Conservation (phyloP, 1,140 invertebrate genomes). For the Zaprionus camerounensis region DNA sequence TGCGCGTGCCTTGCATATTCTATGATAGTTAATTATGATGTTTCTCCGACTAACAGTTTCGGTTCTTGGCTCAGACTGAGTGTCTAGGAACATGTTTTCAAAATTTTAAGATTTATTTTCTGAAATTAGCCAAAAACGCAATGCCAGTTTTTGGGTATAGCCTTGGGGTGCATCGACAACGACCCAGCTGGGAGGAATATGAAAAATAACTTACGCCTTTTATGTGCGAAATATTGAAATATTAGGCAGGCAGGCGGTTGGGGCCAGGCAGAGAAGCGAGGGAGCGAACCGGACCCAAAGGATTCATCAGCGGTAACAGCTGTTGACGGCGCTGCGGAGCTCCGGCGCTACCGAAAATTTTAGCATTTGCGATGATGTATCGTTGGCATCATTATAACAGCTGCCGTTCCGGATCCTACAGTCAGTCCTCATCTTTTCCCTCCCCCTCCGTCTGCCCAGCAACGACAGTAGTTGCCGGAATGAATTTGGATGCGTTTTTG, state of each 20-base stretch:
- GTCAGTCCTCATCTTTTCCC: constrained; percentile 7
- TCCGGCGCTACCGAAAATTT: constrained; percentile 72
- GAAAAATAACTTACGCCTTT: constrained; percentile 82
- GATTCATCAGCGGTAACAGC: constrained; percentile 81
- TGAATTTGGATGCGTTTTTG: constrained; percentile 69
- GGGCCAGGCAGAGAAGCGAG: constrained; percentile 5
- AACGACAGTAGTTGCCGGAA: constrained; percentile 42
- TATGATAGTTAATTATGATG: constrained; percentile 78
- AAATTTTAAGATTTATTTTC: constrained; percentile 64
- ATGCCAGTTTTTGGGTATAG: constrained; percentile 3
- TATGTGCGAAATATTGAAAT: constrained; percentile 80
- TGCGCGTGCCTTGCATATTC: constrained; percentile 72
- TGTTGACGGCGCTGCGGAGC: constrained; percentile 58
- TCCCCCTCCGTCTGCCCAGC: neutral
- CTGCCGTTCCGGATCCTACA: constrained; percentile 55
- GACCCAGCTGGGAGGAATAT: constrained; percentile 48
- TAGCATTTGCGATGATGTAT: constrained; percentile 83
- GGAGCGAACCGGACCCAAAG: constrained; percentile 72
- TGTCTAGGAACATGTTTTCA: constrained; percentile 46
- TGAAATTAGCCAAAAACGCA: constrained; percentile 71
- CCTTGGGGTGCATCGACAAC: constrained; percentile 14
- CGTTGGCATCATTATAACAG: constrained; percentile 80
- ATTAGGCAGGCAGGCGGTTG: constrained; percentile 51
- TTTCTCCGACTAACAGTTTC: constrained; percentile 24
- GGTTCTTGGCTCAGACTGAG: constrained; percentile 16